Evolutionary conservation across 2,797 vertebrate species (phyloP).

Genomic region (Anabacerthia variegaticeps): DNA sequence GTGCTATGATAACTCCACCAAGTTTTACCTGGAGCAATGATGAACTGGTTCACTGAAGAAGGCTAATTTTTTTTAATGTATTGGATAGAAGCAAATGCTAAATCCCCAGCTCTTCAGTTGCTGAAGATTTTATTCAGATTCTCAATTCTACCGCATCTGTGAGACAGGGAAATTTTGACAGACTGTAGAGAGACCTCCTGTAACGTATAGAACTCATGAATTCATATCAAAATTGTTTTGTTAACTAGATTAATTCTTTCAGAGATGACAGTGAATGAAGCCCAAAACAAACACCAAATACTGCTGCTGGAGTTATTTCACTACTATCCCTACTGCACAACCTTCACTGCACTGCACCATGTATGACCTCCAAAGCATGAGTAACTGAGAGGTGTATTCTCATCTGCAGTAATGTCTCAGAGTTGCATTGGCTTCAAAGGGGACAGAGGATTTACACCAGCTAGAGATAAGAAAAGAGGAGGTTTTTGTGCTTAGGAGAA

Average conservation of each 20-base stretch:
- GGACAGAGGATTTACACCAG: neutral
- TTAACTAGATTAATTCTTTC: neutral
- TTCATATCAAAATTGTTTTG: neutral
- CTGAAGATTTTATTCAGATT: neutral
- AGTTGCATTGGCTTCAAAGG: neutral
- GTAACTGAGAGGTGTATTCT: neutral
- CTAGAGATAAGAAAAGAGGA: neutral
- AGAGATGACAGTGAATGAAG: neutral
- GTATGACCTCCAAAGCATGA: neutral
- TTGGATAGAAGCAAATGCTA: neutral
- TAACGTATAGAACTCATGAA: neutral
- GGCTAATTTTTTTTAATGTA: neutral
- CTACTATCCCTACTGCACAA: neutral
- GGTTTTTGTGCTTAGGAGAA: neutral
- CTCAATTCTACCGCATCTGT: neutral
- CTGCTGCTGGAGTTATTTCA: neutral
- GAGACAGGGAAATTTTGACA: neutral
- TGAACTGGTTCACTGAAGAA: neutral
- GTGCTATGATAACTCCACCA: neutral
- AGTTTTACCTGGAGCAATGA: neutral
- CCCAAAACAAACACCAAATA: neutral
- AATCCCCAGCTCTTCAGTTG: neutral
- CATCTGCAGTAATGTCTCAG: neutral
- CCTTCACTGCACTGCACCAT: neutral
- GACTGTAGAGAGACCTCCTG: rapidly evolving